These are phyloP conservation scores for Athalia cordata DNA, from an alignment of 2,888 invertebrate genomes.

Conservation along the genomic window DNA sequence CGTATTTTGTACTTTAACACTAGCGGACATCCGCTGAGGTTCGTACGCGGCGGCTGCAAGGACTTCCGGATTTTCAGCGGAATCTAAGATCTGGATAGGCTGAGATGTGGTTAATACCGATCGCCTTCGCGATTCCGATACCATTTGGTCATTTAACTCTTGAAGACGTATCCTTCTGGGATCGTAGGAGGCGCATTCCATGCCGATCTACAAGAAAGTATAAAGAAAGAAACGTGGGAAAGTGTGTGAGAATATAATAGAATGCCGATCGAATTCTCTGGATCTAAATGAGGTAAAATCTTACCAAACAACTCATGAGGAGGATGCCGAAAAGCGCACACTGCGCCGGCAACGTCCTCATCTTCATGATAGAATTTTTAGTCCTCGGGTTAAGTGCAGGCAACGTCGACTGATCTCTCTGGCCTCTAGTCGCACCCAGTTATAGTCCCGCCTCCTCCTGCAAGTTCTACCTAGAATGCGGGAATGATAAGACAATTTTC, in stretches of 20 bases:
- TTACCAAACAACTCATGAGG: slow-evolving; percentile 10
- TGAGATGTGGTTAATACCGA: neutral
- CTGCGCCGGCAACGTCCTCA: slow-evolving; percentile 15
- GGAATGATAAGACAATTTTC: slow-evolving; percentile 67
- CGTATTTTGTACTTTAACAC: slow-evolving; percentile 1
- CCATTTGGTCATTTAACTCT: neutral
- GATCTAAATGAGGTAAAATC: neutral
- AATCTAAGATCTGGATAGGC: neutral
- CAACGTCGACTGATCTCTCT: slow-evolving; percentile 58
- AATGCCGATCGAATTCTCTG: too few relatives aligned
- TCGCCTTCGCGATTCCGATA: slow-evolving; percentile 28
- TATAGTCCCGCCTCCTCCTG: slow-evolving; percentile 58
- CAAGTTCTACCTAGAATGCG: slow-evolving; percentile 39
- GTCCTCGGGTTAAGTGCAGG: neutral
- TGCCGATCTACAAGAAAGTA: slow-evolving; percentile 4
- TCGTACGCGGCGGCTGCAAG: slow-evolving; percentile 6
- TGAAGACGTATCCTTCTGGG: neutral
- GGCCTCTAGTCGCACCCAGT: slow-evolving; percentile 57
- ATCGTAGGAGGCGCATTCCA: neutral
- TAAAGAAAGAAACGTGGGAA: neutral
- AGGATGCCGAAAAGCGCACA: slow-evolving; percentile 9
- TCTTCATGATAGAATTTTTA: slow-evolving; percentile 18
- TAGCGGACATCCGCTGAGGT: slow-evolving; percentile 27
- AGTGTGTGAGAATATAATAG: too few relatives aligned
- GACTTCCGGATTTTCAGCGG: slow-evolving; percentile 26